phyloP scores from a whole-genome alignment of 2,113 vertebrate species.

The Nerophis lumbriciformis region DNA sequence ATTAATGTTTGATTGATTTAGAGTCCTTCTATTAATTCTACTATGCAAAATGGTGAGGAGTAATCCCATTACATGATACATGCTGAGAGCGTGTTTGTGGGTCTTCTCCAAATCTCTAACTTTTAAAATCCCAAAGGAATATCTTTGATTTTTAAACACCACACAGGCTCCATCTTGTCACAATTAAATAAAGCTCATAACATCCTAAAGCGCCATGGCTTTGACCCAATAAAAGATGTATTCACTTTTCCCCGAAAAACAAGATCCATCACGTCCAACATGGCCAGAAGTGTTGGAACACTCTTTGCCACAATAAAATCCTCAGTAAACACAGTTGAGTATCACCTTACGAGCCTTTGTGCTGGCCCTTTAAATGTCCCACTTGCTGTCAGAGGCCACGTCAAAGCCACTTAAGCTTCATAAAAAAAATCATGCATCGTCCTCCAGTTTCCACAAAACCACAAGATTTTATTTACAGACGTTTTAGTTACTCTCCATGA shows the following conservation, averaged over 20 bases:
- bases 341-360: slow-evolving; percentile 41
- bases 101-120: no score
- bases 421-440: neutral
- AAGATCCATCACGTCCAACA: slow-evolving; percentile 70
- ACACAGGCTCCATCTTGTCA: slow-evolving; percentile 72
- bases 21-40: no score
- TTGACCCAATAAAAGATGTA: slow-evolving; percentile 76
- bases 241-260: slow-evolving; percentile 74
- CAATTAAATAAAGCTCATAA: slow-evolving; percentile 69
- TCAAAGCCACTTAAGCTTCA: neutral
- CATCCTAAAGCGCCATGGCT: slow-evolving; percentile 75
- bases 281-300: slow-evolving; percentile 76
- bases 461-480: neutral
- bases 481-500: neutral
- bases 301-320: slow-evolving; percentile 79
- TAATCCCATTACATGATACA: no score
- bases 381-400: neutral
- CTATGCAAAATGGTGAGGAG: no score
- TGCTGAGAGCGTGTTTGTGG: no score
- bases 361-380: slow-evolving; percentile 8
- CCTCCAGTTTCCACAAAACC: neutral
- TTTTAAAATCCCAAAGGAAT: no score
- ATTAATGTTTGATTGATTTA: no score
- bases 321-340: slow-evolving; percentile 35
- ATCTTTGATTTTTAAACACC: slow-evolving; percentile 42